Conservation (phyloP, 2,113 vertebrate species). For the Passer montanus region DNA sequence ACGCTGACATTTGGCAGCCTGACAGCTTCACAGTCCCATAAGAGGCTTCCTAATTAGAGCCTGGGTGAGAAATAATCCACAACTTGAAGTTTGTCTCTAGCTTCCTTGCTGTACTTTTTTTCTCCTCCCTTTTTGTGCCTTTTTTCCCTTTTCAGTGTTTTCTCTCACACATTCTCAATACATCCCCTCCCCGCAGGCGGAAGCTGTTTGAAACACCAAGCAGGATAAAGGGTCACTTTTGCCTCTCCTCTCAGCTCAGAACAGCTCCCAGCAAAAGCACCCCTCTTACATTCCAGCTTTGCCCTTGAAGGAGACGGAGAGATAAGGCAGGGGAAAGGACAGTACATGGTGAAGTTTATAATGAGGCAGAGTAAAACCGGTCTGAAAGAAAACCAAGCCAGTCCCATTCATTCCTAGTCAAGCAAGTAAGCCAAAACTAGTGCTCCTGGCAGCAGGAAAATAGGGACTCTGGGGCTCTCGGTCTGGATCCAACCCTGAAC, state of each 20-base stretch:
- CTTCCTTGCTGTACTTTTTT: constrained; percentile 5
- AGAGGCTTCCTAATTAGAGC: constrained; percentile 67
- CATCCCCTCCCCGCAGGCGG: background rate
- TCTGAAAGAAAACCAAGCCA: constrained; percentile 2
- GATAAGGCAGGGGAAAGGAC: constrained; percentile 19
- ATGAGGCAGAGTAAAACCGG: background rate
- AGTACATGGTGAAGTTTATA: background rate
- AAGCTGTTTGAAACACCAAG: constrained; percentile 23
- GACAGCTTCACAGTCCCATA: constrained; percentile 56
- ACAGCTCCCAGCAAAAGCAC: background rate
- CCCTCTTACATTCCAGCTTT: background rate
- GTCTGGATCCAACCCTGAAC: background rate
- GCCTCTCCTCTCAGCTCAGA: constrained; percentile 17
- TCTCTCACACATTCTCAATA: background rate
- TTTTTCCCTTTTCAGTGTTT: constrained; percentile 7
- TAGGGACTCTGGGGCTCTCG: background rate
- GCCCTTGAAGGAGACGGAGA: background rate
- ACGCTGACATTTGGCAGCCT: constrained; percentile 51
- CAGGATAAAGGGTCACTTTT: constrained; percentile 1
- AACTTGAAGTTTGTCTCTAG: constrained; percentile 35
- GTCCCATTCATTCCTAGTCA: background rate
- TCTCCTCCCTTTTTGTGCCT: background rate
- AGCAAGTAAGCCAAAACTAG: background rate
- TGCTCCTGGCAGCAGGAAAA: background rate
- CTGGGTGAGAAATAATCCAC: constrained; percentile 58